These are phyloP conservation scores for Fistularia commersonii DNA, from an alignment of 2,797 vertebrate species.

Conservation along the genomic window DNA sequence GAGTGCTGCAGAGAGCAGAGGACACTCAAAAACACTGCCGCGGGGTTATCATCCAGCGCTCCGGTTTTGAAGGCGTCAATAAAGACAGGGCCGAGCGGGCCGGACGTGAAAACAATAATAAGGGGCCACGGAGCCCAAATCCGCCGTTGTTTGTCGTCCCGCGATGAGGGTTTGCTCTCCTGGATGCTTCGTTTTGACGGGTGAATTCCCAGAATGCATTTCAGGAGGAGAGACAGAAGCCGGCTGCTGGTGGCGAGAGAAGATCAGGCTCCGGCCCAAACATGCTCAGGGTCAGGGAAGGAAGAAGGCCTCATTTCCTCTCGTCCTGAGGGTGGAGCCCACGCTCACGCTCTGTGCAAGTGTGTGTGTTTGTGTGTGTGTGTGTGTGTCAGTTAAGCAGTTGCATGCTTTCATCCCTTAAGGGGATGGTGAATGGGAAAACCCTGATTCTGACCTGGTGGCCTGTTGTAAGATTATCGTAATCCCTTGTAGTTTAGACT, in stretches of 20 bases:
- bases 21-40: slow-evolving; percentile 48
- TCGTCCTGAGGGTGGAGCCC: slow-evolving; percentile 69
- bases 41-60: slow-evolving; percentile 36
- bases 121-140: slow-evolving; percentile 20
- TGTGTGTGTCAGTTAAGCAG: too few species aligned
- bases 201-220: slow-evolving; percentile 40
- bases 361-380: slow-evolving; percentile 23
- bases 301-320: slow-evolving; percentile 69
- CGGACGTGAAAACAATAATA: slow-evolving; percentile 20
- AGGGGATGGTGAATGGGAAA: too few species aligned
- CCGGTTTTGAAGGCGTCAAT: slow-evolving; percentile 34
- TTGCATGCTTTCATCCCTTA: too few species aligned
- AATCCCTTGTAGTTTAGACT: too few species aligned
- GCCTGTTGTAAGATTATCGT: too few species aligned
- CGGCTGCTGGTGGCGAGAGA: slow-evolving; percentile 35
- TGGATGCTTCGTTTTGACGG: slow-evolving; percentile 43
- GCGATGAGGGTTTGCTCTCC: slow-evolving; percentile 39
- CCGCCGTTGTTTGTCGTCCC: slow-evolving; percentile 30
- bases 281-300: slow-evolving; percentile 55
- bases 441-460: too few species aligned
- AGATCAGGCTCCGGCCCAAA: slow-evolving; percentile 20
- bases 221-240: slow-evolving; percentile 27
- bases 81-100: slow-evolving; percentile 2
- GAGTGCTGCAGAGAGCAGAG: slow-evolving; percentile 70
- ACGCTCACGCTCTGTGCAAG: slow-evolving; percentile 27